Conservation (phyloP, 2,113 vertebrate species). For the Paedocypris sp. region DNA sequence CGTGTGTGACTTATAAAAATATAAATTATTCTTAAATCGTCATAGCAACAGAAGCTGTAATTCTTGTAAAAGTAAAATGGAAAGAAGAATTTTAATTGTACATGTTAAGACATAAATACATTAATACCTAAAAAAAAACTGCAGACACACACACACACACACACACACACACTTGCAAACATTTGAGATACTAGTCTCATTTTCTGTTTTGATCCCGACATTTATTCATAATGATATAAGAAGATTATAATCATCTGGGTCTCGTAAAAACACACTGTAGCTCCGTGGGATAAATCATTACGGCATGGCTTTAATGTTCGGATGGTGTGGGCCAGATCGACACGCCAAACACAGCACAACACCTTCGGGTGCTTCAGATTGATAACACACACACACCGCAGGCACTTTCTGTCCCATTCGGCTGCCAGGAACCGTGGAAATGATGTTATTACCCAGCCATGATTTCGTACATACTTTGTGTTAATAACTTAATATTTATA, state of each 20-base stretch:
- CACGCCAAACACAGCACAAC: slow-evolving; percentile 22
- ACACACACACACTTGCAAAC: neutral
- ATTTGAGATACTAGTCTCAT: neutral
- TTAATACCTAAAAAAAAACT: slow-evolving; percentile 38
- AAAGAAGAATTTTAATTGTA: no score
- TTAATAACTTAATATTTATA: no score
- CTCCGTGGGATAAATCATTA: slow-evolving; percentile 34
- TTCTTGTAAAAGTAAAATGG: no score
- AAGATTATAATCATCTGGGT: slow-evolving; percentile 38
- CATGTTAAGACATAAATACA: no score
- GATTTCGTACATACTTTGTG: no score
- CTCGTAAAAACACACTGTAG: slow-evolving; percentile 43
- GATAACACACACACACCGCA: slow-evolving; percentile 41
- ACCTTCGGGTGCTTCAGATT: slow-evolving; percentile 28
- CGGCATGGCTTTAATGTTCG: slow-evolving; percentile 24
- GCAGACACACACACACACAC: slow-evolving; percentile 19
- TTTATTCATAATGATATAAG: slow-evolving; percentile 22
- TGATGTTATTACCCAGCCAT: slow-evolving; percentile 41
- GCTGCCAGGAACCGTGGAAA: slow-evolving; percentile 42
- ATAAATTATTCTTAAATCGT: no score
- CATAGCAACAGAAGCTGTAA: no score
- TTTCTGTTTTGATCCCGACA: neutral
- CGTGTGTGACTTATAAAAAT: no score
- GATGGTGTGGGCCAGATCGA: slow-evolving; percentile 18
- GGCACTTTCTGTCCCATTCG: slow-evolving; percentile 26